phyloP scores from a whole-genome alignment of 2,113 vertebrate species.

The Oceanodroma tethys region DNA sequence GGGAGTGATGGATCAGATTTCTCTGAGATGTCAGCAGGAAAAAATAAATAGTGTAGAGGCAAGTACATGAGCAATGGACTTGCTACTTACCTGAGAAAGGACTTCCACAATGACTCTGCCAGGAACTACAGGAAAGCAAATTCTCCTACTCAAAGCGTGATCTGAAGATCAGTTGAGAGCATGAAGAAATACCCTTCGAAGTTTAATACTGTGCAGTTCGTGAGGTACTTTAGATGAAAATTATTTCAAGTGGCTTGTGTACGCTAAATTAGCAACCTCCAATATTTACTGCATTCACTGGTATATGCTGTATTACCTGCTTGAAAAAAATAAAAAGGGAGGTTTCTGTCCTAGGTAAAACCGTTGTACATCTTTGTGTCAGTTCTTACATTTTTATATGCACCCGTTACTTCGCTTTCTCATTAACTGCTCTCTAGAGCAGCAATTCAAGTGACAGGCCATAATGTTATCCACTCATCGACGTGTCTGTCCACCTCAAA shows the following conservation, averaged over 20 bases:
- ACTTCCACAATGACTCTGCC: neutral
- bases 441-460: neutral
- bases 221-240: neutral
- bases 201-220: neutral
- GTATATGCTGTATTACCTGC: neutral
- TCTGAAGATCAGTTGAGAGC: neutral
- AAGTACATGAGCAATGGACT: neutral
- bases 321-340: neutral
- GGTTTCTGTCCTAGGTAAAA: neutral
- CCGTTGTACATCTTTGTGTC: neutral
- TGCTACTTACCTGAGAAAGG: neutral
- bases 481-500: neutral
- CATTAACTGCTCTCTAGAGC: conserved; percentile 16
- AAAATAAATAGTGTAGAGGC: neutral
- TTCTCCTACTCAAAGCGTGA: neutral
- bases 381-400: neutral
- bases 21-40: neutral
- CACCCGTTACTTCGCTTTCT: neutral
- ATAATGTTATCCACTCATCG: neutral
- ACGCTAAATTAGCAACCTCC: neutral
- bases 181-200: neutral
- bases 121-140: neutral
- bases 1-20: neutral
- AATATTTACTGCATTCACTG: neutral
- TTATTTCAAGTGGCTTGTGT: neutral